phyloP scores from a whole-genome alignment of 2,113 vertebrate genomes.

The Megaceryle torquata region DNA sequence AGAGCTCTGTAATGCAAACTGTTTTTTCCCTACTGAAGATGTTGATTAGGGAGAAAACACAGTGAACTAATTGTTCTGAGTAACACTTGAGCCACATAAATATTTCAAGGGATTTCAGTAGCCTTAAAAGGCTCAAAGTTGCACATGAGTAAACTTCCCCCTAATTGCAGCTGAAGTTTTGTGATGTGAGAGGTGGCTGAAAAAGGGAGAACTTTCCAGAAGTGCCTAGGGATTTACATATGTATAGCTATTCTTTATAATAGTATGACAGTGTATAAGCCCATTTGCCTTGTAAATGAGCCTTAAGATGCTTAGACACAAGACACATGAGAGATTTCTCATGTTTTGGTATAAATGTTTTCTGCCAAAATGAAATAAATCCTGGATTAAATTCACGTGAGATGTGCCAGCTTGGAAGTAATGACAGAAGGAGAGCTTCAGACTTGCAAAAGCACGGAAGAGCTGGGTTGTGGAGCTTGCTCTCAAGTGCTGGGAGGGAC shows the following conservation, averaged over 20 bases:
- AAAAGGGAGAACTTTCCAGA: background rate
- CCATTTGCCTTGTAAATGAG: slow-evolving; percentile 29
- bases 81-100: slow-evolving; percentile 15
- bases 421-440: background rate
- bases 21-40: background rate
- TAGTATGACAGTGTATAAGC: background rate
- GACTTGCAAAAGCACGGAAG: background rate
- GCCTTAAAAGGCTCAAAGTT: slow-evolving; percentile 19
- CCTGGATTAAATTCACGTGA: background rate
- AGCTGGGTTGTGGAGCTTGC: background rate
- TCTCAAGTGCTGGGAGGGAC: background rate
- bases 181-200: background rate
- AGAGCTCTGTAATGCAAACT: background rate
- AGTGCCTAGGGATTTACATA: background rate
- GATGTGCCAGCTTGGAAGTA: background rate
- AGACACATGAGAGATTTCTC: background rate
- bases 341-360: background rate
- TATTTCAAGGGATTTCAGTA: slow-evolving; percentile 39
- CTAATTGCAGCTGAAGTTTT: background rate
- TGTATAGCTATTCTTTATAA: background rate
- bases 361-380: background rate
- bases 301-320: background rate
- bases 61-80: slow-evolving; percentile 28
- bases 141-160: slow-evolving; percentile 3
- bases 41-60: slow-evolving; percentile 17